Base-by-base conservation (phyloP, 2,888 invertebrate species). In the Petrolisthes manimaculis region DNA sequence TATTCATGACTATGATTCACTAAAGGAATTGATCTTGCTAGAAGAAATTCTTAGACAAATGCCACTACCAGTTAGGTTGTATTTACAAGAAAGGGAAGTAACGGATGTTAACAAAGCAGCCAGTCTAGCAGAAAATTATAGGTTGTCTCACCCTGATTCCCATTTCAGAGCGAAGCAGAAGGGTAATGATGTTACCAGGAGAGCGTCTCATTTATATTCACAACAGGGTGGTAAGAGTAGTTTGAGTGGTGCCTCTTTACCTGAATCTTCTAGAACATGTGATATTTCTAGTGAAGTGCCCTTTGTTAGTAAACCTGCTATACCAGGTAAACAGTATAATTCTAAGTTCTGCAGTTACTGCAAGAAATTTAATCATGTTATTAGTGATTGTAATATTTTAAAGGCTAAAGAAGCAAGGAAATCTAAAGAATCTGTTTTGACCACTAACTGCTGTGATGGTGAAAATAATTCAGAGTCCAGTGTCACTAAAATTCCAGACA, bases 311-410 rank as follows among this genome's bases (percentile, higher is more conserved):
- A 18, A n/a, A 18, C 71, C 71, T n/a, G 37, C 0, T 37, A 37
- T 2, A 37, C 37, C 37, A n/a, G 71, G 21, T 71, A 8, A 21
- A 71, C n/a, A 18, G 8, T 71, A 71, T 18, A 5, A 3, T 18
- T 71, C 71, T 8, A 71, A n/a, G 3, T 71, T 71, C 21, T 79
- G 54, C 54, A 53, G 18, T 54, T 54, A 37, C 53, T 79, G 54
- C 24, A 77, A 77, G 24, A 14, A 79, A 24, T n/a, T 12, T 81
- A 37, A 61, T 81, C 61, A 81, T 61, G 61, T 81, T 18, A n/a
- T 54, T 9, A 54, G 18, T 21, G 14, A 79, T 79, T 79, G 79
- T 4, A 51, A 18, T 53, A 55, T 9, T n/a, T 24, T 81, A 24
- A 56, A 55, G 61, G 61, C 55, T 21, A 61, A 54, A 61, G 21